phyloP scores from a whole-genome alignment of 2,797 vertebrate species.

The Manis pentadactyla region DNA sequence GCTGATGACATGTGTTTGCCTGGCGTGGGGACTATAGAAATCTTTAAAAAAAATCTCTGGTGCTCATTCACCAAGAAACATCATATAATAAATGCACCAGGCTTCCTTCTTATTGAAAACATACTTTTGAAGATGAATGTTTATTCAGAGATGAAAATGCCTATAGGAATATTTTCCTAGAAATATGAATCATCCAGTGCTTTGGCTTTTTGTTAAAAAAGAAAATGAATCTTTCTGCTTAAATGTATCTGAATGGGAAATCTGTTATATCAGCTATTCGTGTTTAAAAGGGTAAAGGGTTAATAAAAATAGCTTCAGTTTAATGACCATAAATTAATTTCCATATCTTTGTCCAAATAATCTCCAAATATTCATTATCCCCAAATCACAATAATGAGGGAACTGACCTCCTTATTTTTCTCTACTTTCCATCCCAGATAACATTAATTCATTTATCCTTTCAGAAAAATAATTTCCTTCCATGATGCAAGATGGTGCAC shows the following conservation, averaged over 20 bases:
- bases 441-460: slow-evolving; percentile 35
- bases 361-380: slow-evolving; percentile 53
- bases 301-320: slow-evolving; percentile 57
- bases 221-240: slow-evolving; percentile 56
- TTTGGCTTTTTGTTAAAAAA: slow-evolving; percentile 54
- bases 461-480: slow-evolving; percentile 29
- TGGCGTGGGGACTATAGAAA: background rate
- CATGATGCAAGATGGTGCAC: background rate
- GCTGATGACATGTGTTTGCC: background rate
- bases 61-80: slow-evolving; percentile 1
- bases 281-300: slow-evolving; percentile 55
- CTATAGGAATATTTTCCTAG: slow-evolving; percentile 47
- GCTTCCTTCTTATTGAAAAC: slow-evolving; percentile 60
- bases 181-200: slow-evolving; percentile 61
- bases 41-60: background rate
- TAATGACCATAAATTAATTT: slow-evolving; percentile 52
- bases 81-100: slow-evolving; percentile 44
- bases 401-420: background rate
- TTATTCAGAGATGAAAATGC: slow-evolving; percentile 56
- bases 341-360: slow-evolving; percentile 49
- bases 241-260: slow-evolving; percentile 24
- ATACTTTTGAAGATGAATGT: slow-evolving; percentile 59
- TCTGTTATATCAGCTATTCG: background rate
- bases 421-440: background rate
- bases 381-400: background rate